Base-by-base conservation (phyloP, 2,888 invertebrate species). In the Dromius quadrimaculatus region DNA sequence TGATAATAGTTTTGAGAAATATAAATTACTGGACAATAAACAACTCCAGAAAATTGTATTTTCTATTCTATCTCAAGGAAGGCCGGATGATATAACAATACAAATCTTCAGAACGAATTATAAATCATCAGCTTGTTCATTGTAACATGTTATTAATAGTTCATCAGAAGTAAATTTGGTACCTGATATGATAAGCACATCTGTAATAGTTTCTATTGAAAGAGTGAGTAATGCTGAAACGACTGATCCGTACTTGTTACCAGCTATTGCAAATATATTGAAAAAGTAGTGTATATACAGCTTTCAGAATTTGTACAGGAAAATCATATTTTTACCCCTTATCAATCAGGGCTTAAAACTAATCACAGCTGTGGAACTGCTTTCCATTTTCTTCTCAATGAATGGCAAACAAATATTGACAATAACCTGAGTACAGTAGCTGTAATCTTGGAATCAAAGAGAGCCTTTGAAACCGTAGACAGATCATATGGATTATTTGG, bases 381-480 rank as follows among this genome's bases (percentile, higher is more conserved):
- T 8, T 9, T 57, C 4, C 9, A 32, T 13, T 57, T 13, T 32
- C 3, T 57, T 11, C 2, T 57, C 2, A 28, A 57, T 28, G 57
- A 57, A 8, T 57, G 57, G 57, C 9, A 57, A 57, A 1, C 4
- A 32, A 34, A 28, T 9, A 8, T 57, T 11, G 32, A 57, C 17
- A 13, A 11, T 8, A 13, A 32, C 9, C 1, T 11, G 17, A 32
- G 5, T 15, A 34, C 4, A 32, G 9, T 1, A 2, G 28, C 28
- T 9, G 13, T 28, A 17, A 32, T 57, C 32, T 13, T 32, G 9
- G 57, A 57, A 4, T 19, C 32, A 11, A 32, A 57, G 15, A 2
- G 57, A 17, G 57, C 57, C 1, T 57, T 57, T 32, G 32, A 57
- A 15, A 57, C 57, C 5, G 15, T 57, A 32, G 32, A 32, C 15